Percentiles rank a stretch among this genome's conserved stretches.
phyloP scores from a whole-genome alignment of 2,888 invertebrate genomes.

The Drosophila subquinaria region DNA sequence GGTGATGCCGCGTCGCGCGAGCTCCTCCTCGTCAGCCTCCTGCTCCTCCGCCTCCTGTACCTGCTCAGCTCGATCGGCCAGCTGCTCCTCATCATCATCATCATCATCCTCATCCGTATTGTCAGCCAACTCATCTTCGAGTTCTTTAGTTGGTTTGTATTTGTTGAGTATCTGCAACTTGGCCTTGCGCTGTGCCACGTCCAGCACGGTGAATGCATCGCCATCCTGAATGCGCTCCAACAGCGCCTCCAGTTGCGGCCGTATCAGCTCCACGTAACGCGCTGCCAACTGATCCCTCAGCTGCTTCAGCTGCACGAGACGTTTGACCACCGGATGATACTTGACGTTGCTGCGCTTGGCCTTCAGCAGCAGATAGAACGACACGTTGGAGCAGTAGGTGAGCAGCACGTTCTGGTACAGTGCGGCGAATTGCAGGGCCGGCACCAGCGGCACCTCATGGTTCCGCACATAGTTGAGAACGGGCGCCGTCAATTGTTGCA shows the following conservation, averaged over 20 bases:
- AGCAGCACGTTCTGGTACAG: conserved; percentile 89
- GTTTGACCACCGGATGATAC: conserved; percentile 95
- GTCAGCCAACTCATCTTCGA: conserved; percentile 79
- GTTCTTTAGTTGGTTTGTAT: conserved; percentile 30
- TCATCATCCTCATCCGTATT: conserved; percentile 85
- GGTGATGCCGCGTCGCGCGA: conserved; percentile 92
- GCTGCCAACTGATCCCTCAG: conserved; percentile 91
- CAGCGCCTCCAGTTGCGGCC: conserved; percentile 89
- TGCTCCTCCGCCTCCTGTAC: conserved; percentile 85
- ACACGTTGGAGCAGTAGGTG: conserved; percentile 94
- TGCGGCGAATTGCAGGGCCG: conserved; percentile 90
- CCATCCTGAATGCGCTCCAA: conserved; percentile 87
- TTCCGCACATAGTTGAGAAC: conserved; percentile 88
- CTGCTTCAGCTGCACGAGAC: conserved; percentile 92
- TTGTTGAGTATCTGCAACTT: conserved; percentile 67
- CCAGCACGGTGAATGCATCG: conserved; percentile 74
- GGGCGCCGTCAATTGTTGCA: conserved; percentile 89
- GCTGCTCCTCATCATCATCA: conserved; percentile 85
- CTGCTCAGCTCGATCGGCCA: conserved; percentile 56
- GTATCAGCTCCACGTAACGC: conserved; percentile 89
- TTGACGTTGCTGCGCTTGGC: conserved; percentile 90
- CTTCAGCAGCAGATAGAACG: conserved; percentile 94
- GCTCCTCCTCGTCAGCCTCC: conserved; percentile 83
- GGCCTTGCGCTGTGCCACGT: conserved; percentile 52
- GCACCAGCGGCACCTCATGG: conserved; percentile 88